A percentile compares a stretch with the other conserved stretches of the same genome.
phyloP scores from a whole-genome alignment of 2,797 vertebrate species.

The Agapornis canus region DNA sequence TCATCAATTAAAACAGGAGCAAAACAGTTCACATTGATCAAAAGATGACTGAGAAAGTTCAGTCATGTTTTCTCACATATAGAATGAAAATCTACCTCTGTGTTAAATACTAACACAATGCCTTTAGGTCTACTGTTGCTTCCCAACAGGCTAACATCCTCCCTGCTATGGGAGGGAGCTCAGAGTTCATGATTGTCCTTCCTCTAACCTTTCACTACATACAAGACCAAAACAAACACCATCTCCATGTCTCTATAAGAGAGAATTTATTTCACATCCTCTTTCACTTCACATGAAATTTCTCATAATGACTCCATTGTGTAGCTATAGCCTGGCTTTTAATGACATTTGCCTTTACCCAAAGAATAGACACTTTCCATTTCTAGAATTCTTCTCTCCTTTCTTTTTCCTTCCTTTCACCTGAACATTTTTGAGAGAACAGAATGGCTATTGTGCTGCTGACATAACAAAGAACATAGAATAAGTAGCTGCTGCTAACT shows the following conservation, averaged over 20 bases:
- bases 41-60: neutral
- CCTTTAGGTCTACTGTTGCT: neutral
- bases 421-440: neutral
- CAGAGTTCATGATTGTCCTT: constrained; percentile 50
- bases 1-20: neutral
- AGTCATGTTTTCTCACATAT: neutral
- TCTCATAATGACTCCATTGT: constrained; percentile 70
- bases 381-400: constrained; percentile 27
- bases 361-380: constrained; percentile 52
- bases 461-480: neutral
- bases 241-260: constrained; percentile 38
- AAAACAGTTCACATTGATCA: neutral
- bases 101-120: neutral
- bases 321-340: constrained; percentile 27
- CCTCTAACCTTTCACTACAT: constrained; percentile 69
- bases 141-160: neutral
- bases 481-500: neutral
- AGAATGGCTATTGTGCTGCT: neutral
- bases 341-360: constrained; percentile 15
- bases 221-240: constrained; percentile 64
- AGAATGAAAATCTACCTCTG: neutral
- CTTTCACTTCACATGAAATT: constrained; percentile 72
- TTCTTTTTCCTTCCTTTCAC: neutral
- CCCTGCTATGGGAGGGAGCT: neutral
- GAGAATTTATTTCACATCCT: constrained; percentile 73